These are phyloP conservation scores for Sminthurinus aureus DNA, from an alignment of 2,888 invertebrate genomes.

Conservation along the genomic window DNA sequence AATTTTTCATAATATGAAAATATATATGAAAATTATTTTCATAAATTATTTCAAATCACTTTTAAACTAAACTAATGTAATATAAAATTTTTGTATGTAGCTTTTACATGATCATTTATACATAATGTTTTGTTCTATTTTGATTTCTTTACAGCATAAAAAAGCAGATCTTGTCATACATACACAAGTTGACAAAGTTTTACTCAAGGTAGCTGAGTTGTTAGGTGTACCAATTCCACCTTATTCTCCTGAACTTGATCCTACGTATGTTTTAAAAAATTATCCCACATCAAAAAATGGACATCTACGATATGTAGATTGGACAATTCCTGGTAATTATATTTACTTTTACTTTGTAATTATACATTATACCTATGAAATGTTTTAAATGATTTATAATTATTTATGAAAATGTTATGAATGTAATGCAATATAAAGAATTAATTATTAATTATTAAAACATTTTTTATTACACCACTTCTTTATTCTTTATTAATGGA, in stretches of 20 bases:
- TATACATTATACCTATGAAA: no score
- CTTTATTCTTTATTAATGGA: no score
- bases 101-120: no score
- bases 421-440: no score
- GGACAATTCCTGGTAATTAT: constrained; percentile 75
- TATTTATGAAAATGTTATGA: not conserved
- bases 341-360: constrained; percentile 32
- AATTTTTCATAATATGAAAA: not conserved
- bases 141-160: constrained; percentile 75
- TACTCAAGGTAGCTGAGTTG: constrained; percentile 76
- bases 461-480: no score
- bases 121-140: not conserved
- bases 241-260: constrained; percentile 73
- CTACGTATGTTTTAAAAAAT: constrained; percentile 68
- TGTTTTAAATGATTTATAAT: no score
- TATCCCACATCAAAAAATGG: constrained; percentile 59
- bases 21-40: not conserved
- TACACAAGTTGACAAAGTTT: constrained; percentile 85
- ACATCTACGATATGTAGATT: constrained; percentile 67
- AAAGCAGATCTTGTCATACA: constrained; percentile 89
- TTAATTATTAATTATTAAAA: no score
- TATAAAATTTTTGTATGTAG: no score
- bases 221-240: constrained; percentile 77
- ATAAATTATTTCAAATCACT: no score
- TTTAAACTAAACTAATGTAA: no score